Base-by-base conservation (phyloP, 2,888 invertebrate species). In the Timema cristinae region DNA sequence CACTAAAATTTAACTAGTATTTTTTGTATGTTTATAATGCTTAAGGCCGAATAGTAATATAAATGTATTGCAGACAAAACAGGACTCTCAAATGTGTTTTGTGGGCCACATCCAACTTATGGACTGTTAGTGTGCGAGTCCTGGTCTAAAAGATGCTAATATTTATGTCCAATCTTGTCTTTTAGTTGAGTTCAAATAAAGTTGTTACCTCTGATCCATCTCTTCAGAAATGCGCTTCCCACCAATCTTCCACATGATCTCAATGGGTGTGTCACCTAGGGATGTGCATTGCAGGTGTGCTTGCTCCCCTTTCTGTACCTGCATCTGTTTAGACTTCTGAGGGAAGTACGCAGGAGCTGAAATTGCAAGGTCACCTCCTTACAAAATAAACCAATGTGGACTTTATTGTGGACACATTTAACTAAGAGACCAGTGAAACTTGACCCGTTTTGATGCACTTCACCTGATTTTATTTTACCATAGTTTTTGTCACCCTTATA, bases 251-350 rank as follows among this genome's bases (percentile, higher is more conserved):
- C 94, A 95, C 80, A 89, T 89, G 76, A 95, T 91, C 81, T 92
- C 92, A 77, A 95, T 87, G 0, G 94, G 94, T 73, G 91, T 90
- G 81, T 95, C 95, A n/a, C 95, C 94, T 73, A 91, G 88, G 1
- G 93, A 93, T 59, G 93, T 91, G 82, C 95, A 95, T 78, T 94
- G 93, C 70, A 96, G 86, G 79, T 91, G 90, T 2, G 94, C 94
- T 73, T 91, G 90, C 77, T 92, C 91, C 1, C 92, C 92, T 70
- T 92, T 92, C 50, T 92, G 91, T 72, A 94, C 91, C 77, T 92
- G 91, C 76, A 92, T 89, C 80, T 92, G 92, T 80, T 91, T 91
- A 73, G 89, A 89, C 83, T 93, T 94, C 82, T 93, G 92, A 68
- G 90, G 88, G 79, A 94, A 94, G 78, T 93, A 89, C 11, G 94